Conservation (phyloP, 1,140 invertebrate species). For the Lepidurus arcticus region DNA sequence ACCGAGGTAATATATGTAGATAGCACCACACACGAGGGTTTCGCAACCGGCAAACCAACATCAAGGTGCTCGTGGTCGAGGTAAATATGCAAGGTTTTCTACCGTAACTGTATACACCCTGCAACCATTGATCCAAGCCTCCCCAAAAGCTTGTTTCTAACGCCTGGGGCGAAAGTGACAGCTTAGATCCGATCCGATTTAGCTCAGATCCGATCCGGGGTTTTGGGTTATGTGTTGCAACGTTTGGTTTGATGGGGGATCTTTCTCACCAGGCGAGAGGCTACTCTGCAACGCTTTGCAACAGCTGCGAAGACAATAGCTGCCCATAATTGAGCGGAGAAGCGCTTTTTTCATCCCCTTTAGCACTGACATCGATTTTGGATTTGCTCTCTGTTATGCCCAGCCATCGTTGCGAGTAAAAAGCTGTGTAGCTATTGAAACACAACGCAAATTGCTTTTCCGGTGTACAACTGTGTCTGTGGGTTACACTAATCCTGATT, state of each 20-base stretch:
- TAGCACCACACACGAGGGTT: no score
- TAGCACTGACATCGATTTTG: conserved; percentile 12
- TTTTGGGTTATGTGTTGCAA: background rate
- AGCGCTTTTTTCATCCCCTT: background rate
- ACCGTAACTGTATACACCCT: no score
- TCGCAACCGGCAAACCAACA: no score
- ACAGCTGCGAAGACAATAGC: conserved; percentile 13
- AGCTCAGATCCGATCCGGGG: background rate
- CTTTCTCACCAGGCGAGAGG: background rate
- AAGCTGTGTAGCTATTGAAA: background rate
- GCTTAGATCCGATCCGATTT: background rate
- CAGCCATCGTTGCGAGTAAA: background rate
- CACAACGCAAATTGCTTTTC: background rate
- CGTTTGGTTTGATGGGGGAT: background rate
- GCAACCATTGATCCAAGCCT: background rate
- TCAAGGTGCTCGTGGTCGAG: no score
- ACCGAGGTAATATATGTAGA: background rate
- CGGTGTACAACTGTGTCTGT: background rate
- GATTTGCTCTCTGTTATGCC: background rate
- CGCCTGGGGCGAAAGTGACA: background rate
- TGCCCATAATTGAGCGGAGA: background rate
- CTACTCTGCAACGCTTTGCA: conserved; percentile 15
- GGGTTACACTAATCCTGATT: no score
- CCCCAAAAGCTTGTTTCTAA: background rate
- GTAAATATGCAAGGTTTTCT: no score